phyloP scores from a whole-genome alignment of 2,113 vertebrate species.

The Lasiurus cinereus region DNA sequence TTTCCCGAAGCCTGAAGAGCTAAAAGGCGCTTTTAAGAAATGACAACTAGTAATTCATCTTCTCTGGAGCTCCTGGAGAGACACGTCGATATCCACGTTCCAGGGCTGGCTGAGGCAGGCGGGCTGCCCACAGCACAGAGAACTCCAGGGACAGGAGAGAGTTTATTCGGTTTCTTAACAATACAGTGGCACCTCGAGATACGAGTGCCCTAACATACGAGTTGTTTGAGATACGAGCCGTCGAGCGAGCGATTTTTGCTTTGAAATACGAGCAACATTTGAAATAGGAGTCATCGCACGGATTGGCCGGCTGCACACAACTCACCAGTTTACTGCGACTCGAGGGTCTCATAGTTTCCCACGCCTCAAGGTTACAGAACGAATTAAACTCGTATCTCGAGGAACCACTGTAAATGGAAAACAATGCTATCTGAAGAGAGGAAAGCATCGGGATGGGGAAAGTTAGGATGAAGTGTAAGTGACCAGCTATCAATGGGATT shows the following conservation, averaged over 20 bases:
- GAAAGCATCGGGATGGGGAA: not conserved
- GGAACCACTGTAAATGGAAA: not conserved
- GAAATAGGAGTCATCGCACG: no score
- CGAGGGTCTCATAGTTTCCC: no score
- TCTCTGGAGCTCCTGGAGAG: slow-evolving; percentile 31
- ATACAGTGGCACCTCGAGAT: not conserved
- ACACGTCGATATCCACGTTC: slow-evolving; percentile 37
- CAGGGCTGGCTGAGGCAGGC: not conserved
- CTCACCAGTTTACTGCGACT: no score
- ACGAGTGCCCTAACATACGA: no score
- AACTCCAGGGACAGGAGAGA: not conserved
- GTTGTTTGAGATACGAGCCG: no score
- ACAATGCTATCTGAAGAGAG: not conserved
- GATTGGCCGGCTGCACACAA: no score
- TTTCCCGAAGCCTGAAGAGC: slow-evolving; percentile 57
- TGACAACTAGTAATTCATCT: slow-evolving; percentile 71
- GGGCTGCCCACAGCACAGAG: not conserved
- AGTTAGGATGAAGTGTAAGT: not conserved
- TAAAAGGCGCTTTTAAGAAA: slow-evolving; percentile 70
- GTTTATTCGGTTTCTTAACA: slow-evolving; percentile 11
- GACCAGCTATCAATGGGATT: not conserved
- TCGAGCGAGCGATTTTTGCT: no score
- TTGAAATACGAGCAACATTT: no score
- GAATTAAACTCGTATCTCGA: no score
- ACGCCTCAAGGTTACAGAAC: no score